Percentiles rank a stretch among this genome's conserved stretches.
Evolutionary conservation across 2,888 invertebrate genomes (phyloP).

Genomic region (Pseudococcus longispinus): DNA sequence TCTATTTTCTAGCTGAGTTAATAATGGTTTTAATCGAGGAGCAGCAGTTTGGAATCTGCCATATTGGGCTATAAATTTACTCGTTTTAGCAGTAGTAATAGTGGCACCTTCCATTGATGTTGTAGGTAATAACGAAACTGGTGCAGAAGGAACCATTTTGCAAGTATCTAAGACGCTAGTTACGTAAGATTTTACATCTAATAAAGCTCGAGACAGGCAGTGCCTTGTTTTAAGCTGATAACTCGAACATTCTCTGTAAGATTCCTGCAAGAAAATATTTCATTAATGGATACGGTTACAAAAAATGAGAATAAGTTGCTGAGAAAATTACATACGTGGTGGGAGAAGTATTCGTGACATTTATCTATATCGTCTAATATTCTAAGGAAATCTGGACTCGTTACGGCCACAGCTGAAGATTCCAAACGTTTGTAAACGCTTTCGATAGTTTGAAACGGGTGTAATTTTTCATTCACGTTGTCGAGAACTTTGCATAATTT

Average conservation of each 20-base stretch:
- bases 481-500: constrained; percentile 81
- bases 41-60: constrained; percentile 95
- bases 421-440: constrained; percentile 75
- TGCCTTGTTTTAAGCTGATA: constrained; percentile 87
- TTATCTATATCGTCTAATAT: constrained; percentile 84
- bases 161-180: constrained; percentile 61
- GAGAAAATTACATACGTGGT: constrained; percentile 71
- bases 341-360: constrained; percentile 82
- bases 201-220: constrained; percentile 80
- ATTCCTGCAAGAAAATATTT: constrained; percentile 67
- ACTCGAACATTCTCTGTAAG: constrained; percentile 83
- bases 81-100: constrained; percentile 56
- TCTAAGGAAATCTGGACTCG: constrained; percentile 82
- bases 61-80: constrained; percentile 80
- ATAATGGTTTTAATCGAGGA: constrained; percentile 79
- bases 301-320: constrained; percentile 30
- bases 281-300: too few relatives aligned
- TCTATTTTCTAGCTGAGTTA: constrained; percentile 82
- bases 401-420: constrained; percentile 80
- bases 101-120: constrained; percentile 60
- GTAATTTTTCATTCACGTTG: constrained; percentile 79
- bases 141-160: constrained; percentile 67
- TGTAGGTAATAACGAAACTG: constrained; percentile 63
- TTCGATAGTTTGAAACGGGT: constrained; percentile 86
- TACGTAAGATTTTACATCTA: constrained; percentile 80